Evolutionary conservation across 2,113 vertebrate species (phyloP), one percentile per base, ranked within the genome.

Genomic region (Apodemus sylvaticus): DNA sequence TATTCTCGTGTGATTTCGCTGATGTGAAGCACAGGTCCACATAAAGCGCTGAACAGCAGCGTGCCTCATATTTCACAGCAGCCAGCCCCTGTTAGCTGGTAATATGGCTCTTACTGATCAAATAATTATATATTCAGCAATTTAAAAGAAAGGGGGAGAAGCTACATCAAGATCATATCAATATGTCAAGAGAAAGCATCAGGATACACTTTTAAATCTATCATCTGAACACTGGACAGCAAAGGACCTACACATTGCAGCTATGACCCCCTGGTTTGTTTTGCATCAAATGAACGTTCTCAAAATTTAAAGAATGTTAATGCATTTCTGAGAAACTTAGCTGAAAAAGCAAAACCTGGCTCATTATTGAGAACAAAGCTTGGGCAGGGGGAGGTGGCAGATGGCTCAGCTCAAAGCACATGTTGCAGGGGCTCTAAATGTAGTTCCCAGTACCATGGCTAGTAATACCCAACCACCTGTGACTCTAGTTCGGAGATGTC

Each of bases 121-220:
- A 93, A 73, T 90, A 92, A 85, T 53, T 76, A 17, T 78, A 2
- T n/a, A 66, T 88, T 74, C 83, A 19, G 60, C 83, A 76, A 87
- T 88, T 93, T 93, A 88, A 51, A 85, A 90, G 22, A 87, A 73
- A 71, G 62, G 6, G 26, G 4, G 16, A 55, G 31, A 92, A 71
- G 22, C 42, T 86, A 90, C 79, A 31, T 22, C 79, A 92, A 89
- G 48, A 82, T 81, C 86, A 96, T 48, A 74, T 91, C 62, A 94
- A 34, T 94, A 88, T 89, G 93, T 91, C 36, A 71, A 82, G 96
- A 89, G 70, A 78, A 91, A 73, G 82, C 78, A 48, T 66, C 16
- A 7, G 19, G 19, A 51, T 53, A 86, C 78, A 58, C 26, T 48
- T 95, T 95, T 85, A 71, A 93, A 81, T 74, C 22, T 26, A 81